Evolutionary conservation across 2,113 vertebrate species (phyloP).

Genomic region (Oncorhynchus gorbuscha): DNA sequence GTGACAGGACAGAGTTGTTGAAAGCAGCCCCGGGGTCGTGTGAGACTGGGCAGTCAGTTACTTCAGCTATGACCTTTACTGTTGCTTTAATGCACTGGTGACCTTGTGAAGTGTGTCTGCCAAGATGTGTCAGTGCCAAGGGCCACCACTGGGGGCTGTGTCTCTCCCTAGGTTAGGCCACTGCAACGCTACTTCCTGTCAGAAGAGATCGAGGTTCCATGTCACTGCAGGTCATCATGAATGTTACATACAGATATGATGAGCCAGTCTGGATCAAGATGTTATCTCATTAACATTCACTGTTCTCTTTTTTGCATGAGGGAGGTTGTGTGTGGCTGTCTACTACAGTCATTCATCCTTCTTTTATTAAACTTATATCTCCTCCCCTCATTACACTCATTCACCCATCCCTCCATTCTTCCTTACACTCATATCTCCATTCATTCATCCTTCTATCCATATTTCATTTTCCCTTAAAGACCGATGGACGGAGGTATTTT

Average conservation of each 20-base stretch:
- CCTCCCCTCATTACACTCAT: not conserved
- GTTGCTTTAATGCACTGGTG: conserved; percentile 47
- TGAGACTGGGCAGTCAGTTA: conserved; percentile 43
- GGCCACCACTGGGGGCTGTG: conserved; percentile 36
- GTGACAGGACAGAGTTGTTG: conserved; percentile 42
- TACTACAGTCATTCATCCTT: not conserved
- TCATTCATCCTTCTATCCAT: conserved; percentile 4
- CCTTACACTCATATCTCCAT: not conserved
- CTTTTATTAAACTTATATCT: not conserved
- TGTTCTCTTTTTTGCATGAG: conserved; percentile 1
- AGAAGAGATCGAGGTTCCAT: conserved; percentile 61
- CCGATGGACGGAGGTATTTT: conserved; percentile 41
- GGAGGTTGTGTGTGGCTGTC: not conserved
- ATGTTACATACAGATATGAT: conserved; percentile 60
- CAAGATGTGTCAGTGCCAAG: conserved; percentile 41
- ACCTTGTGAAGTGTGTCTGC: conserved; percentile 61
- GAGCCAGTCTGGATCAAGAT: conserved; percentile 34
- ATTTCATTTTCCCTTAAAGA: conserved; percentile 21
- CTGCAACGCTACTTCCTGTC: conserved; percentile 58
- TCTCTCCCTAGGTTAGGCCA: conserved; percentile 55
- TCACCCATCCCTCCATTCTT: not conserved
- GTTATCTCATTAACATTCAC: conserved; percentile 51
- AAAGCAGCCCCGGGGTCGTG: conserved; percentile 54
- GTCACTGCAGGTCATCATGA: conserved; percentile 57
- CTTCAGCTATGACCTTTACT: conserved; percentile 50